These are phyloP conservation scores for Grantiella picta DNA, from an alignment of 2,113 vertebrate genomes.

Conservation along the genomic window DNA sequence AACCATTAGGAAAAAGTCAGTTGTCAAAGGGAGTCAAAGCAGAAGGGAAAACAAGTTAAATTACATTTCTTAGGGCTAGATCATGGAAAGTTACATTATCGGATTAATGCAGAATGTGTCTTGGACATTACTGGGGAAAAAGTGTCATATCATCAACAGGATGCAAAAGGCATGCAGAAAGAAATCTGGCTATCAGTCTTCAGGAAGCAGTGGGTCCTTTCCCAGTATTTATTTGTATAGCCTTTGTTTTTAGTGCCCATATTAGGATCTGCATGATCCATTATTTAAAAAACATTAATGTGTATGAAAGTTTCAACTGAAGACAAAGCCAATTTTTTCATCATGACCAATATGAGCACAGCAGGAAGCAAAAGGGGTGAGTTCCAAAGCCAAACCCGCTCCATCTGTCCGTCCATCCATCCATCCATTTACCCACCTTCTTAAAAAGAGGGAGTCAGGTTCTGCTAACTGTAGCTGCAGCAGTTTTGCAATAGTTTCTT, in stretches of 20 bases:
- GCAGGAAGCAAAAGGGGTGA: slow-evolving; percentile 30
- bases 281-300: neutral
- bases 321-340: slow-evolving; percentile 49
- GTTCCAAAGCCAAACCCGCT: slow-evolving; percentile 23
- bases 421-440: slow-evolving; percentile 13
- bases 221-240: slow-evolving; percentile 48
- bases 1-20: slow-evolving; percentile 40
- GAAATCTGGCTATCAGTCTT: slow-evolving; percentile 59
- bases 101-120: slow-evolving; percentile 43
- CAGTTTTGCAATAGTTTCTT: slow-evolving; percentile 37
- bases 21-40: neutral
- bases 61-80: slow-evolving; percentile 27
- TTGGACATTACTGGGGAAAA: slow-evolving; percentile 56
- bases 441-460: neutral
- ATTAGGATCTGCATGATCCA: slow-evolving; percentile 6
- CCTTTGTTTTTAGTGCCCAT: slow-evolving; percentile 54
- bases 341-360: neutral
- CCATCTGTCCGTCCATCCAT: neutral
- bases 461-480: slow-evolving; percentile 68
- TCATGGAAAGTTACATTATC: slow-evolving; percentile 48
- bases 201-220: slow-evolving; percentile 58
- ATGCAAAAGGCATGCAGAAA: slow-evolving; percentile 59
- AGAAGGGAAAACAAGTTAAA: neutral
- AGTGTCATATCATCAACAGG: slow-evolving; percentile 43
- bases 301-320: slow-evolving; percentile 15